phyloP scores from a whole-genome alignment of 2,888 invertebrate genomes.

The Periphyllus acericola region DNA sequence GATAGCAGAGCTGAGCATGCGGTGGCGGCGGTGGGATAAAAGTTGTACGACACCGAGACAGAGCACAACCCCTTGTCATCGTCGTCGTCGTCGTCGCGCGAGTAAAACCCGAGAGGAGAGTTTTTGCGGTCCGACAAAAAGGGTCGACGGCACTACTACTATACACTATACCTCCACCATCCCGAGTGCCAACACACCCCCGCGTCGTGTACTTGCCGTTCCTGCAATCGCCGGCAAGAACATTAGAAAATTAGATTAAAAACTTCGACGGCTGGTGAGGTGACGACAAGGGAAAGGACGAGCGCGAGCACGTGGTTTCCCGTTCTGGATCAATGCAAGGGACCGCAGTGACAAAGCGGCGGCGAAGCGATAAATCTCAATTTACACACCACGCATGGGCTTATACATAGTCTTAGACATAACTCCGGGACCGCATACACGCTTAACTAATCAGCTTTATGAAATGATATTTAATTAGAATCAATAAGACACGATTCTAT shows the following conservation, averaged over 20 bases:
- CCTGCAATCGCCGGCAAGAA: not conserved
- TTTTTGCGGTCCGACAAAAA: slow-evolving; percentile 57
- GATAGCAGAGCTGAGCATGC: slow-evolving; percentile 33
- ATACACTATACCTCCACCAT: not conserved
- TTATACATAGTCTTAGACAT: not conserved
- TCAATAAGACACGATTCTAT: too few relatives aligned
- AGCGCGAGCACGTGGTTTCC: not conserved
- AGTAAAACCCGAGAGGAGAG: slow-evolving; percentile 36
- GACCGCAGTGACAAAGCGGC: not conserved
- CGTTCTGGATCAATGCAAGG: not conserved
- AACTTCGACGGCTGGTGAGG: slow-evolving; percentile 33
- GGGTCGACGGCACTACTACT: slow-evolving; percentile 13
- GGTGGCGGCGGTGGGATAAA: slow-evolving; percentile 3
- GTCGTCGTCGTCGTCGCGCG: slow-evolving; percentile 1
- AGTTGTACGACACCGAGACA: slow-evolving; percentile 33
- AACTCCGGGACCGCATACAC: too few relatives aligned
- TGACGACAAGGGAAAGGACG: too few relatives aligned
- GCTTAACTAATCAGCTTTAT: too few relatives aligned
- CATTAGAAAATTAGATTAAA: slow-evolving; percentile 53
- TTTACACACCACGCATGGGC: not conserved
- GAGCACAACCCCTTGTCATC: slow-evolving; percentile 10
- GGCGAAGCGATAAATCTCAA: slow-evolving; percentile 37
- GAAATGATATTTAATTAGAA: too few relatives aligned
- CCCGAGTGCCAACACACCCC: too few relatives aligned
- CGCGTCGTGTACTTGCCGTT: not conserved